A percentile compares a stretch with the other conserved stretches of the same genome.
phyloP scores from a whole-genome alignment of 2,888 invertebrate genomes.

The Drepanosiphum platanoidis region DNA sequence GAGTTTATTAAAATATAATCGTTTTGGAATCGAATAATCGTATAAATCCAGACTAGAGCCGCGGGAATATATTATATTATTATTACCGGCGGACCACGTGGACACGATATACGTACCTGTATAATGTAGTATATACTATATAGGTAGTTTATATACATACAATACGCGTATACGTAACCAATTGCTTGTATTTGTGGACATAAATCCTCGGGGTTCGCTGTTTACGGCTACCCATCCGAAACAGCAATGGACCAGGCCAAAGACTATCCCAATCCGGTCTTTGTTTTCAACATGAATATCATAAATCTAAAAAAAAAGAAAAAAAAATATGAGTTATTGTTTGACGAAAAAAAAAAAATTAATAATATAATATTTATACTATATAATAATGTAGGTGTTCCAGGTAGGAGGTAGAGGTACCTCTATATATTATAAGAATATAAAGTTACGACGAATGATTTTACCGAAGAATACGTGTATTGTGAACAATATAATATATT shows the following conservation, averaged over 20 bases:
- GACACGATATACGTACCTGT: not conserved
- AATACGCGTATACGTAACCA: not conserved
- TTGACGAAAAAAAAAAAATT: no score
- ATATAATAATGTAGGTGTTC: no score
- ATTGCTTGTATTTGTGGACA: not conserved
- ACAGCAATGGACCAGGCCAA: not conserved
- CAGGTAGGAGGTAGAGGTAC: no score
- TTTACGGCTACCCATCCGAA: conserved; percentile 4
- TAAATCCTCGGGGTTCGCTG: not conserved
- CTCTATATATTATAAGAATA: no score
- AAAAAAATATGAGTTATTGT: not conserved
- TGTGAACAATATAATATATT: no score
- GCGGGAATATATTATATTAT: not conserved
- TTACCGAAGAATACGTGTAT: no score
- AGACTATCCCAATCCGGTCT: not conserved
- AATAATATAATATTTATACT: no score
- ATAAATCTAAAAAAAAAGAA: conserved; percentile 9
- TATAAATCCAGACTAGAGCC: not conserved
- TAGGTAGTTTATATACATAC: no score
- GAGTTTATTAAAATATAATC: no score
- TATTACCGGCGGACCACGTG: not conserved
- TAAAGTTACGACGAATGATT: no score
- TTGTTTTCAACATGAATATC: conserved; percentile 1
- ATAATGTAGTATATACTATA: not conserved
- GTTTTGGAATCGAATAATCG: not conserved